phyloP scores from a whole-genome alignment of 2,888 invertebrate species.

The Arge pagana region DNA sequence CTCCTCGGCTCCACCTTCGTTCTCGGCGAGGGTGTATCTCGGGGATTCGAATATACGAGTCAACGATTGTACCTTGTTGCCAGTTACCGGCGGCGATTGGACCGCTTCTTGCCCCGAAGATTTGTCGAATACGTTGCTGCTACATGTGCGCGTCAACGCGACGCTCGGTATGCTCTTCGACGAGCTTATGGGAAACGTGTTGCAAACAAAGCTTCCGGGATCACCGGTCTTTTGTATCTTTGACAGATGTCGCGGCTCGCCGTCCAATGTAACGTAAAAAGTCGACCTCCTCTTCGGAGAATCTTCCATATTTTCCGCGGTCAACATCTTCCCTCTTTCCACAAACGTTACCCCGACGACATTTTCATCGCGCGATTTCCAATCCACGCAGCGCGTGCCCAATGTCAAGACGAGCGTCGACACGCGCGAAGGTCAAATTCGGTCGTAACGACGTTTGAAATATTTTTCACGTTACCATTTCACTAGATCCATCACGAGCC shows the following conservation, averaged over 20 bases:
- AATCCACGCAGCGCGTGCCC: too few relatives aligned
- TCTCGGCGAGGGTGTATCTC: constrained; percentile 22
- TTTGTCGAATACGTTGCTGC: constrained; percentile 27
- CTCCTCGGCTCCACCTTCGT: constrained; percentile 30
- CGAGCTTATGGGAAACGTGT: constrained; percentile 60
- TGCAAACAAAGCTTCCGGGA: constrained; percentile 61
- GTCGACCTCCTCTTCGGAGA: constrained; percentile 67
- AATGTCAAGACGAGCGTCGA: background rate
- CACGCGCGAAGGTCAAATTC: too few relatives aligned
- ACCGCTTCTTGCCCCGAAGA: constrained; percentile 12
- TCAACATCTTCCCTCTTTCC: constrained; percentile 40
- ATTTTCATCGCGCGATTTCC: too few relatives aligned
- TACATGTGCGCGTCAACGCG: constrained; percentile 46
- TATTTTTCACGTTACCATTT: too few relatives aligned
- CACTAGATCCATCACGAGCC: too few relatives aligned
- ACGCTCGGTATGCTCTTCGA: constrained; percentile 41
- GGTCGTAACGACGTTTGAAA: too few relatives aligned
- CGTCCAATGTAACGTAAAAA: constrained; percentile 74
- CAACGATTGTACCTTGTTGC: constrained; percentile 53
- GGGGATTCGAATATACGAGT: constrained; percentile 52
- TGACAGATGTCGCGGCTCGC: constrained; percentile 38
- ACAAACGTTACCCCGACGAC: too few relatives aligned
- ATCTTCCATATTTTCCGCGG: constrained; percentile 41
- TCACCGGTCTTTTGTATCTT: constrained; percentile 40
- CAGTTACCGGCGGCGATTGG: constrained; percentile 31